These are phyloP conservation scores for Gandaritis pyraliata DNA, from an alignment of 2,888 invertebrate genomes.

Conservation along the genomic window DNA sequence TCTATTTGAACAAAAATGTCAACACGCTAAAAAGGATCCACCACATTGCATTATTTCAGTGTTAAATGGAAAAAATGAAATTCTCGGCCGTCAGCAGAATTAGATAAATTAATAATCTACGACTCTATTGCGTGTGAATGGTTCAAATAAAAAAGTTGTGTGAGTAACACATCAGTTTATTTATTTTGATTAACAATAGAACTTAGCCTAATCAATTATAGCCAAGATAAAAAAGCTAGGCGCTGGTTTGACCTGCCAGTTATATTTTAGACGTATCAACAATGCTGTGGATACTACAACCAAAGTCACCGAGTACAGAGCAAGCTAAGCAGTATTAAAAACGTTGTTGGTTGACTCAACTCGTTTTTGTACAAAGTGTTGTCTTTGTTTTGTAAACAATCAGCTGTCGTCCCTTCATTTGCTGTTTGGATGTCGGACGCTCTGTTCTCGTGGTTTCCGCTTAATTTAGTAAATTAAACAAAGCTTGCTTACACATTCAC, in stretches of 20 bases:
- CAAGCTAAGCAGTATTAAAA: conserved; percentile 49
- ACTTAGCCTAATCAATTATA: too few relatives aligned
- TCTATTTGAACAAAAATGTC: conserved; percentile 62
- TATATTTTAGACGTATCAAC: conserved; percentile 10
- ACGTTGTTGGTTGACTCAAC: conserved; percentile 42
- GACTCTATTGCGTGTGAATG: too few relatives aligned
- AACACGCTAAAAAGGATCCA: conserved; percentile 45
- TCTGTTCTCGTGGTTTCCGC: conserved; percentile 25
- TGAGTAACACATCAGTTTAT: too few relatives aligned
- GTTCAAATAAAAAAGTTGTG: too few relatives aligned
- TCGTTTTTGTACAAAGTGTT: conserved; percentile 49
- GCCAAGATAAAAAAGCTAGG: too few relatives aligned
- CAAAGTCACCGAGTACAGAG: conserved; percentile 2
- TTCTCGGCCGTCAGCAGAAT: not conserved
- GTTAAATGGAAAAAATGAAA: too few relatives aligned
- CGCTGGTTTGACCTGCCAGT: not conserved
- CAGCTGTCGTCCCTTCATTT: conserved; percentile 42
- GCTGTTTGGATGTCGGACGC: conserved; percentile 35
- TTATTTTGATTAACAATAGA: too few relatives aligned
- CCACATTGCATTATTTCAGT: conserved; percentile 27
- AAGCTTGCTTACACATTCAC: not conserved
- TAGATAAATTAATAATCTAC: too few relatives aligned
- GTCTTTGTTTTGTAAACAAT: conserved; percentile 49
- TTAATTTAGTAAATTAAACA: conserved; percentile 39
- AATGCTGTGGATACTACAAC: conserved; percentile 32